Conservation (phyloP, 1,140 invertebrate genomes). For the Tetranychus cinnabarinus region DNA sequence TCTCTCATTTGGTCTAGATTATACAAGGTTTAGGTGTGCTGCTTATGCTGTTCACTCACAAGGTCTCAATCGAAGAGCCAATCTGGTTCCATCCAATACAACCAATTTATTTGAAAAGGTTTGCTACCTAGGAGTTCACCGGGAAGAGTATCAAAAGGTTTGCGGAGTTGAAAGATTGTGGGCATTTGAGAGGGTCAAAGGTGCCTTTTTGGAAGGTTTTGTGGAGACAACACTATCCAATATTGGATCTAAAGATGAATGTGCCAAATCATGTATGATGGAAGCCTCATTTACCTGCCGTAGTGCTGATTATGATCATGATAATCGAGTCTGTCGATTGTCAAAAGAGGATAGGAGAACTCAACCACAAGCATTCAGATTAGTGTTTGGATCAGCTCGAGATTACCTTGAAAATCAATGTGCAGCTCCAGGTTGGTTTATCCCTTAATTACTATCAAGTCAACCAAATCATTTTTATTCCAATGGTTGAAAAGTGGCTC, state of each 20-base stretch:
- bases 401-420: slow-evolving; percentile 32
- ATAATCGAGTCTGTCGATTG: slow-evolving; percentile 21
- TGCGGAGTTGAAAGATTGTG: slow-evolving; percentile 25
- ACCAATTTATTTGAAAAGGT: slow-evolving; percentile 27
- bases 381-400: slow-evolving; percentile 19
- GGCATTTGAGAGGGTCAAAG: slow-evolving; percentile 27
- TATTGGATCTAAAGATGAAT: slow-evolving; percentile 24
- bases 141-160: slow-evolving; percentile 21
- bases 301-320: slow-evolving; percentile 25
- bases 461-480: not conserved
- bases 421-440: slow-evolving; percentile 15
- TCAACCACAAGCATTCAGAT: slow-evolving; percentile 25
- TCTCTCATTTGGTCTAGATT: slow-evolving; percentile 23
- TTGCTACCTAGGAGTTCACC: slow-evolving; percentile 16
- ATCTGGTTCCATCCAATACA: slow-evolving; percentile 10
- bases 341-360: slow-evolving; percentile 26
- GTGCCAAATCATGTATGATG: slow-evolving; percentile 24
- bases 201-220: slow-evolving; percentile 24
- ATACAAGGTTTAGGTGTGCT: slow-evolving; percentile 21
- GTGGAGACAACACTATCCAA: slow-evolving; percentile 23
- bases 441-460: not conserved
- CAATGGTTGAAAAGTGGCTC: too few relatives aligned
- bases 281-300: slow-evolving; percentile 25
- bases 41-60: slow-evolving; percentile 16
- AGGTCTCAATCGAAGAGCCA: slow-evolving; percentile 15